Percentiles rank a stretch among this genome's conserved stretches.
Evolutionary conservation across 2,888 invertebrate species (phyloP).

Genomic region (Ptilodon capucinus): DNA sequence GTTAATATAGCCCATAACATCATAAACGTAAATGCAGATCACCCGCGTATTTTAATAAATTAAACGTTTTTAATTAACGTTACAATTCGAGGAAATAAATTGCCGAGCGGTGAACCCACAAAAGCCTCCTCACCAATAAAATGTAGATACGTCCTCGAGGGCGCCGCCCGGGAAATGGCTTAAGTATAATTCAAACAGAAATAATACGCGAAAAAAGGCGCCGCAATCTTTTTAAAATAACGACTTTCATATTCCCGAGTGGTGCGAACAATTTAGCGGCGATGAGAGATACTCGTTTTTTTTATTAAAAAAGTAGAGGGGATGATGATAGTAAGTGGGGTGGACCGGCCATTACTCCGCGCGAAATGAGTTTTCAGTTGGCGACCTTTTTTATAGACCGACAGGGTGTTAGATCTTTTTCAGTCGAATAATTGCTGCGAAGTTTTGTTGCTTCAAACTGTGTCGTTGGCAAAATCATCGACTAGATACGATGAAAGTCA

Average conservation of each 20-base stretch:
- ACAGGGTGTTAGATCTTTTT: slow-evolving; percentile 42
- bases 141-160: slow-evolving; percentile 57
- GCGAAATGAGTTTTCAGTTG: slow-evolving; percentile 79
- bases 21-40: background rate
- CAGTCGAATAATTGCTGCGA: background rate
- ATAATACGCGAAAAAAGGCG: slow-evolving; percentile 69
- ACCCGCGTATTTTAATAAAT: background rate
- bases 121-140: slow-evolving; percentile 60
- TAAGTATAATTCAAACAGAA: slow-evolving; percentile 78
- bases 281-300: slow-evolving; percentile 61
- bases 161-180: slow-evolving; percentile 46
- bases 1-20: too few species aligned
- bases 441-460: background rate
- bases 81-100: slow-evolving; percentile 53
- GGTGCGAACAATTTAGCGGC: slow-evolving; percentile 75
- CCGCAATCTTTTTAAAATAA: slow-evolving; percentile 79
- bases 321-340: slow-evolving; percentile 60
- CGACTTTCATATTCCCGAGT: slow-evolving; percentile 80
- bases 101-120: slow-evolving; percentile 40
- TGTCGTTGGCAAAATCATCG: too few species aligned
- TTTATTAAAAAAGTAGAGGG: slow-evolving; percentile 72
- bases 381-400: slow-evolving; percentile 52
- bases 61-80: slow-evolving; percentile 35
- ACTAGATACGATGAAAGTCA: too few species aligned
- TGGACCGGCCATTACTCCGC: slow-evolving; percentile 63